Base-by-base conservation (phyloP, 2,888 invertebrate species). In the Diploptera punctata region DNA sequence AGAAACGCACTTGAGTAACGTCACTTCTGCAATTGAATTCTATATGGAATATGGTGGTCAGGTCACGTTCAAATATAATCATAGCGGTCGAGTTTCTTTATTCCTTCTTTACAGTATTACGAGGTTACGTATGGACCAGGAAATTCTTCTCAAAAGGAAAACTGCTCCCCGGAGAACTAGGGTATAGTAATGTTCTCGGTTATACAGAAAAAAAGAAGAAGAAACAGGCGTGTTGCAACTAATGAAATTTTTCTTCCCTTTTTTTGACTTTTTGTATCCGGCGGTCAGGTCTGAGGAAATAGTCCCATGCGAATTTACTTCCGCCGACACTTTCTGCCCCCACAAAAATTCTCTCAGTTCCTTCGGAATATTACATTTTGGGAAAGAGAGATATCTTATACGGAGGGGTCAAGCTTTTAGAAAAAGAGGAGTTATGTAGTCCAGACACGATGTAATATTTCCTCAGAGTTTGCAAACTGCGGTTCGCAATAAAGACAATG, bases 1-100 rank as follows among this genome's bases (percentile, higher is more conserved):
- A n/a, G n/a, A n/a, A n/a, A n/a, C n/a, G n/a, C n/a, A n/a, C n/a
- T n/a, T n/a, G n/a, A n/a, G n/a, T n/a, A n/a, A n/a, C n/a, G 57
- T 29, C 57, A n/a, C 31, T 57, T 5, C 29, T 24, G 54, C 54
- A 18, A 54, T 24, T 2, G 54, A 19, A 9, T 21, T 33, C 54
- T 13, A 21, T 18, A 19, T 13, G 21, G 54, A 21, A 54, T 54
- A 24, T 21, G 24, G 24, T 54, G 70, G 61, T 61, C 70, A 44
- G 44, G 65, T 70, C 70, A 70, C 70, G 70, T 70, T 4, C 31
- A 13, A 21, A 70, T 19, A 70, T 60, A 70, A 70, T 60, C 70
- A 70, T 57, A 26, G 21, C 29, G 16, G 57, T 24, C 57, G 26
- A 16, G 29, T n/a, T 29, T 57, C 57, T 57, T 57, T 31, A 57